Evolutionary conservation across 2,113 vertebrate species (phyloP).

Genomic region (Petrocephalus microphthalmus): DNA sequence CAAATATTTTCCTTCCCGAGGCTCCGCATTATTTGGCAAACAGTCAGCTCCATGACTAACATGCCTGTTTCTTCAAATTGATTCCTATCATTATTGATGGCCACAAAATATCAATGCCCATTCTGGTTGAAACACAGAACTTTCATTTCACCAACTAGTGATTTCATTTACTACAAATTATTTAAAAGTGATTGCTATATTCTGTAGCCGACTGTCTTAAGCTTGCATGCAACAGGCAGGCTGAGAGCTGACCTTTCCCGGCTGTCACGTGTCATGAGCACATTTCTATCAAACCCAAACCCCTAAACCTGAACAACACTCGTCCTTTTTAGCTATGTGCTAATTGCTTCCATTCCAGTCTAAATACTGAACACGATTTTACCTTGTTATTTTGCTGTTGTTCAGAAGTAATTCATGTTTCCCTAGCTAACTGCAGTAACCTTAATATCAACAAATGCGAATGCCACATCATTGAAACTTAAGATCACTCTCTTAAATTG

Average conservation of each 20-base stretch:
- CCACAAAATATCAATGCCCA: neutral
- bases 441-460: neutral
- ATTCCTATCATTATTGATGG: neutral
- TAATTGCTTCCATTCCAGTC: neutral
- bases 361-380: neutral
- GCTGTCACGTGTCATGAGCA: neutral
- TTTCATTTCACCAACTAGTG: neutral
- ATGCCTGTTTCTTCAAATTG: neutral
- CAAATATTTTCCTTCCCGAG: neutral
- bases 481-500: neutral
- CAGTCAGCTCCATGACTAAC: neutral
- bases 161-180: neutral
- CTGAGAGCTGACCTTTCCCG: neutral
- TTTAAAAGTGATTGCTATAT: neutral
- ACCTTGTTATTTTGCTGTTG: neutral
- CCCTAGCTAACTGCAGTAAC: neutral
- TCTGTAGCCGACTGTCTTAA: neutral
- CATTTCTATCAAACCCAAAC: neutral
- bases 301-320: neutral
- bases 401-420: neutral
- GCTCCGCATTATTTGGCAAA: neutral
- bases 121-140: neutral
- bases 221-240: neutral
- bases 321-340: neutral
- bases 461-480: neutral